Conservation (phyloP, 2,797 vertebrate species). For the Acridotheres tristis region DNA sequence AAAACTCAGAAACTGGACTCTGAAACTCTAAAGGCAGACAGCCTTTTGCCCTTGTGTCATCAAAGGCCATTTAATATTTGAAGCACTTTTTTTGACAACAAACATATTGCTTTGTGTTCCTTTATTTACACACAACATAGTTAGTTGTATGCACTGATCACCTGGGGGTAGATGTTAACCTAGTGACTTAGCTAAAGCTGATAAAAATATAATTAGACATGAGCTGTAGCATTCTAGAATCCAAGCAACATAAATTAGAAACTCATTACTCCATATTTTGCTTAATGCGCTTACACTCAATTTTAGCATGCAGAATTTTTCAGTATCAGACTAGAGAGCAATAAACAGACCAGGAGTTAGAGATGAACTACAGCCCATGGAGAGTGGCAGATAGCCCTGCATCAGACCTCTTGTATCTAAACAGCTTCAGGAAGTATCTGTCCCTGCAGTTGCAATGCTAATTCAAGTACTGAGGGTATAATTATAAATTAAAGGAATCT, state of each 20-base stretch:
- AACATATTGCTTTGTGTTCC: background rate
- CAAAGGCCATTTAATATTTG: background rate
- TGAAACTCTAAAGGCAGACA: background rate
- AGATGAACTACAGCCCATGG: background rate
- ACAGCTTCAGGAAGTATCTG: background rate
- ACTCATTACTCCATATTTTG: background rate
- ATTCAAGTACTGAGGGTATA: background rate
- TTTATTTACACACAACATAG: background rate
- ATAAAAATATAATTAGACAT: background rate
- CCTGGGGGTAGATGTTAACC: background rate
- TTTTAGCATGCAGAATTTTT: background rate
- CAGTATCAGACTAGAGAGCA: background rate
- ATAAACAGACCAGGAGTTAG: background rate
- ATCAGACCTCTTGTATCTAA: background rate
- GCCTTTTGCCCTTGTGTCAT: background rate
- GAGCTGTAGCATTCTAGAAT: background rate
- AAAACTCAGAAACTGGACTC: background rate
- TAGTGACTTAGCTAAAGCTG: background rate
- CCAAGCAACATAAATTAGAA: background rate
- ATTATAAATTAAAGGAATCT: background rate
- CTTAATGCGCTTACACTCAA: background rate
- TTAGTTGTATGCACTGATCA: background rate
- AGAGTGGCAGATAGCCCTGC: background rate
- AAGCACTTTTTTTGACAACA: background rate
- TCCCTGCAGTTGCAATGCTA: background rate